These are phyloP conservation scores for Adela reaumurella DNA, from an alignment of 2,888 invertebrate genomes.

Conservation along the genomic window DNA sequence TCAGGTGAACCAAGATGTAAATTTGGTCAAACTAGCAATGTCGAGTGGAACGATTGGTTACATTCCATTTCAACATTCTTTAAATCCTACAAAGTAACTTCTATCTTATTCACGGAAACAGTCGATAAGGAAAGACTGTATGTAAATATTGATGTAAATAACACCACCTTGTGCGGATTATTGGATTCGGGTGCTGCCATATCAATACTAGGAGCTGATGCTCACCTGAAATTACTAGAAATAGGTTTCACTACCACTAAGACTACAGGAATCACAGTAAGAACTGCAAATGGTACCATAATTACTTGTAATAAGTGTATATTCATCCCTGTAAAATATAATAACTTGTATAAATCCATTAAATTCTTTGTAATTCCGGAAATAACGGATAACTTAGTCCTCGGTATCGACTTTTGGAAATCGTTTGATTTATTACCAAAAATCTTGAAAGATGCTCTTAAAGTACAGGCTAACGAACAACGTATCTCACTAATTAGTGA, in stretches of 20 bases:
- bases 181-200: background rate
- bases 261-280: background rate
- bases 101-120: background rate
- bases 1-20: background rate
- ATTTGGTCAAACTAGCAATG: background rate
- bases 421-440: background rate
- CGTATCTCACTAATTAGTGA: no score
- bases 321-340: background rate
- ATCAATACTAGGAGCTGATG: background rate
- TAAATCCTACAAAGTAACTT: background rate
- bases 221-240: background rate
- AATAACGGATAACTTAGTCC: background rate
- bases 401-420: background rate
- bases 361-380: background rate
- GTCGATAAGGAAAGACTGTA: background rate
- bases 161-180: background rate
- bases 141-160: background rate
- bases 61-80: background rate
- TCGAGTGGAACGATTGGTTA: constrained; percentile 1
- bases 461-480: background rate
- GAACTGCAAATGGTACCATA: background rate
- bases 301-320: background rate
- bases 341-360: background rate
- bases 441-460: background rate
- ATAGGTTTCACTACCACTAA: background rate